A percentile compares a stretch with the other conserved stretches of the same genome.
Conservation (phyloP, 2,888 invertebrate genomes). For the Leptarthrus brevirostris region DNA sequence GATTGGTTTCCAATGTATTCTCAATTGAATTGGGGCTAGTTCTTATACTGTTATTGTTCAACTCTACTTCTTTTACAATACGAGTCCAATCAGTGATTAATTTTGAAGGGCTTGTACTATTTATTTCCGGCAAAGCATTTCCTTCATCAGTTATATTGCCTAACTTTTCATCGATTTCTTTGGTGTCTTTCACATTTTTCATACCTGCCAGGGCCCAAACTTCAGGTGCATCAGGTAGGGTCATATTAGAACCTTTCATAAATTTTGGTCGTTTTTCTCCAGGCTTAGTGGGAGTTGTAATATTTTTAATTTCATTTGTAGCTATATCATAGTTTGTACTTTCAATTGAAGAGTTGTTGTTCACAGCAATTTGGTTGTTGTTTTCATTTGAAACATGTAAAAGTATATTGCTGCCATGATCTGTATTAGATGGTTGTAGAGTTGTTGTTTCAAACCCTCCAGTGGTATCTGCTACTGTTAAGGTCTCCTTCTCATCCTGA, state of each 20-base stretch:
- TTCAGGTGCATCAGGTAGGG: constrained; percentile 62
- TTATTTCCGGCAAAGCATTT: constrained; percentile 31
- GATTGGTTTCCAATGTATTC: constrained; percentile 53
- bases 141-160: constrained; percentile 45
- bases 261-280: constrained; percentile 21
- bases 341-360: background rate
- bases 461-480: background rate
- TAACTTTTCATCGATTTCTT: constrained; percentile 52
- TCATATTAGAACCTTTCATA: constrained; percentile 55
- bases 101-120: constrained; percentile 43
- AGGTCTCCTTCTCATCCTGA: background rate
- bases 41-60: constrained; percentile 49
- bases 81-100: constrained; percentile 51
- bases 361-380: background rate
- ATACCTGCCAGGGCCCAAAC: constrained; percentile 63
- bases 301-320: constrained; percentile 52
- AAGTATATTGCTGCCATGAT: constrained; percentile 3
- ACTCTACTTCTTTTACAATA: constrained; percentile 54
- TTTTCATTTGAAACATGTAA: constrained; percentile 7
- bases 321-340: constrained; percentile 49
- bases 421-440: background rate
- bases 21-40: constrained; percentile 52
- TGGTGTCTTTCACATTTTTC: constrained; percentile 58
- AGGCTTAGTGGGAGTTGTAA: constrained; percentile 13
- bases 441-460: constrained; percentile 16